Percentiles rank a stretch among this genome's conserved stretches.
These are phyloP conservation scores for Vidua macroura DNA, from an alignment of 2,113 vertebrate genomes.

Conservation along the genomic window DNA sequence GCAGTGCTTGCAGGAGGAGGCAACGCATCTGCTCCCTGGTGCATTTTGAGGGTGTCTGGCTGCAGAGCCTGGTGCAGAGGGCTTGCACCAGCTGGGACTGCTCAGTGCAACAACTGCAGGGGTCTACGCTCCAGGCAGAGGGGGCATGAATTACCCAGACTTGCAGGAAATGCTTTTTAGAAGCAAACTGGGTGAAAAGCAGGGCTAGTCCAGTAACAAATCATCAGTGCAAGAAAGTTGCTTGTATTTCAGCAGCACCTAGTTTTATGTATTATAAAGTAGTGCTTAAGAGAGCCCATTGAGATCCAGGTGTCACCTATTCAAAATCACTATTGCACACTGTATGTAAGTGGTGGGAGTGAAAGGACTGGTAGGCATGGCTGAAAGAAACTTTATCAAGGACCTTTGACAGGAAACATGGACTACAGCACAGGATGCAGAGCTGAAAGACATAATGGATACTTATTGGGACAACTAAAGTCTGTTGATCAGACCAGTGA, in stretches of 20 bases:
- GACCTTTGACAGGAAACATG: background rate
- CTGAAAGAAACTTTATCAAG: background rate
- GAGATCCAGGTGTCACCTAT: background rate
- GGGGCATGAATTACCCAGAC: background rate
- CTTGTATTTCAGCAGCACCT: background rate
- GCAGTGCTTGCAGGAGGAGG: background rate
- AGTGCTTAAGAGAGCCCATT: background rate
- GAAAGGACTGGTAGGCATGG: background rate
- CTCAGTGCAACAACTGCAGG: background rate
- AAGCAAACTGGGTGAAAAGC: background rate
- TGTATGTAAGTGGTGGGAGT: background rate
- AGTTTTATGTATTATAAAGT: background rate
- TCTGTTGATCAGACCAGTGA: background rate
- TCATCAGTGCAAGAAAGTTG: background rate
- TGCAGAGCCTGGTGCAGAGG: background rate
- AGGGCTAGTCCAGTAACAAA: background rate
- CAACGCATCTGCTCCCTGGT: background rate
- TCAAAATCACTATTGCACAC: background rate
- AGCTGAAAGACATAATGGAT: background rate
- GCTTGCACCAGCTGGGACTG: accelerated
- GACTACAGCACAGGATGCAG: background rate
- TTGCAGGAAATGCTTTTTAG: background rate
- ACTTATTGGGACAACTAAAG: background rate
- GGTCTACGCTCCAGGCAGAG: background rate
- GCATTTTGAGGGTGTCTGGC: accelerated